Evolutionary conservation across 2,888 invertebrate genomes (phyloP), one percentile per base, ranked within the genome.

Genomic region (Reticulitermes lucifugus): DNA sequence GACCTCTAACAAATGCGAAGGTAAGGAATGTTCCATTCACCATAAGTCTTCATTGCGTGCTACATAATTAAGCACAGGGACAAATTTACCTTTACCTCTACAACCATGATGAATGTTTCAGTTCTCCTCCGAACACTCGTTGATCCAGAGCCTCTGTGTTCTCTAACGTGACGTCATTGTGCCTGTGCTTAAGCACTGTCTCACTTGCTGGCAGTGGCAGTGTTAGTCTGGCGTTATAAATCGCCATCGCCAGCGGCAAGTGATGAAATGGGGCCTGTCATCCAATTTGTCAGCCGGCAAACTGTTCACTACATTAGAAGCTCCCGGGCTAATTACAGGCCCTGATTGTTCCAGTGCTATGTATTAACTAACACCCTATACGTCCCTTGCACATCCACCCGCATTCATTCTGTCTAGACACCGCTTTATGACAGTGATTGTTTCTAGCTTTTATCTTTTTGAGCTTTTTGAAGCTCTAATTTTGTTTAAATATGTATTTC

Each of bases 251-350:
- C 71, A 29, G 71, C 71, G 35, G 71, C 71, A 71, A 71, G 71
- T 71, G 71, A 71, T 71, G 71, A 71, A 71, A 71, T 29, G 71
- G 35, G 71, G 2, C 71, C 71, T 71, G 71, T 71, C 71, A 71
- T 71, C 71, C 71, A 71, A 71, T 71, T 71, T 71, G 71, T 71
- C 71, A 71, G 1, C 7, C 71, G 10, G 35, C 71, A 71, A 71
- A 71, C 71, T 71, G 29, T 29, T n/a, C 71, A 71, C 71, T 71
- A 18, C 71, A 71, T 71, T 71, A 71, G 71, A 71, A 25, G 14
- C 71, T n/a, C n/a, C 71, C 35, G 18, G 71, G 25, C 71, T 71
- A 71, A 71, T 71, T 71, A 71, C 71, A 71, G 71, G 18, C n/a
- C 29, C 7, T 12, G 71, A 71, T 71, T 71, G 71, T 71, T 71